A percentile compares a stretch with the other conserved stretches of the same genome.
Evolutionary conservation across 2,113 vertebrate species (phyloP).

Genomic region (Australoheros scitulus): DNA sequence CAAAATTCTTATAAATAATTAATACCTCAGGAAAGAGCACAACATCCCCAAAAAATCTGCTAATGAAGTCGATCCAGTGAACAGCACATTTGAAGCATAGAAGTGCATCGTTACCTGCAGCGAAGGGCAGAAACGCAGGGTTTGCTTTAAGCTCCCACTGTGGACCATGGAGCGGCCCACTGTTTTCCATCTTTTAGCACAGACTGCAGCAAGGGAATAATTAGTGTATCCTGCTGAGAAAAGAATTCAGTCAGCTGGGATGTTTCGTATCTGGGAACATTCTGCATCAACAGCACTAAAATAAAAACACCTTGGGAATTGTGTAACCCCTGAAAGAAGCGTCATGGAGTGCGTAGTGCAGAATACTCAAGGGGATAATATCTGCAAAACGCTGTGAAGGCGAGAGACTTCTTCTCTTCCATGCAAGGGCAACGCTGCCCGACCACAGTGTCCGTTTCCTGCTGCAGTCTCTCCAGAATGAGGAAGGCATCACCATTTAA

Average conservation of each 20-base stretch:
- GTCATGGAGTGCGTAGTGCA: slow-evolving; percentile 65
- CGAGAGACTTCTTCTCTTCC: slow-evolving; percentile 80
- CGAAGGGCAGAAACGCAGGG: slow-evolving; percentile 52
- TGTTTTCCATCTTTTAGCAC: slow-evolving; percentile 54
- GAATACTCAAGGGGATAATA: slow-evolving; percentile 68
- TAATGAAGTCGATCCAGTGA: too few relatives aligned
- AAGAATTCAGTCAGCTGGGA: neutral
- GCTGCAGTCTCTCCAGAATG: slow-evolving; percentile 59
- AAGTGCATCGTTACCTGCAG: slow-evolving; percentile 36
- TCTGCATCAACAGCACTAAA: neutral
- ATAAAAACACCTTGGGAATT: slow-evolving; percentile 72
- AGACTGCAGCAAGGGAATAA: slow-evolving; percentile 63
- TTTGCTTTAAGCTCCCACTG: slow-evolving; percentile 61
- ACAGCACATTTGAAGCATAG: too few relatives aligned
- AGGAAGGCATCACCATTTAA: neutral
- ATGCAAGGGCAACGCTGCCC: slow-evolving; percentile 77
- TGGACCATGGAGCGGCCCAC: slow-evolving; percentile 41
- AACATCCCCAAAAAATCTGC: too few relatives aligned
- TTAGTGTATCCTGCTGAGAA: slow-evolving; percentile 41
- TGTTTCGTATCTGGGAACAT: neutral
- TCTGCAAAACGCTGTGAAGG: slow-evolving; percentile 74
- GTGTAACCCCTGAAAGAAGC: slow-evolving; percentile 72
- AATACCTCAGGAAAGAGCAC: too few relatives aligned
- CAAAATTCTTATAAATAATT: too few relatives aligned
- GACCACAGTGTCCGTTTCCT: slow-evolving; percentile 83